Base-by-base conservation (phyloP, 2,888 invertebrate genomes). In the Alloscopus bannaensis region DNA sequence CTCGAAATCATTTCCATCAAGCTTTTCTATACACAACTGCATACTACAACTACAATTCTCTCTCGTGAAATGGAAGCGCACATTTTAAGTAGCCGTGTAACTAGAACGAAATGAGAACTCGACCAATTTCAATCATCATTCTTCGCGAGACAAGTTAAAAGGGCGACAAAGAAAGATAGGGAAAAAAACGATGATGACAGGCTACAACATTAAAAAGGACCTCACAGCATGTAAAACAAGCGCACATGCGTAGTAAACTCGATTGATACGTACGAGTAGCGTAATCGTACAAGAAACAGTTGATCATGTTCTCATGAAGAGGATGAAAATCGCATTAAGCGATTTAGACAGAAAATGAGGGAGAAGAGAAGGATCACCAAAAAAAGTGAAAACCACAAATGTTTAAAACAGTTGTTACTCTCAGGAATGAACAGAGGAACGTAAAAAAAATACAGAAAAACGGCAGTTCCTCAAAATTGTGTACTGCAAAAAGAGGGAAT, bases 301-400 rank as follows among this genome's bases (percentile, higher is more conserved):
- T 78, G 78, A 78, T 64, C 40, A 65, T 50, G 22, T 78, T 78
- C 78, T 78, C 78, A 78, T 65, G 24, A 65, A 64, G 40, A 20
- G 22, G n/a, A 55, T 31, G 31, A 18, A 45, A 22, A 55, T 55
- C 28, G 55, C 55, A 50, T 22, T 24, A 42, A n/a, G 20, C 18
- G 31, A 59, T 59, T 18, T n/a, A n/a, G n/a, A n/a, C n/a, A n/a
- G n/a, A 59, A 16, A 26, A 57, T 28, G 11, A 26, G 13, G 24
- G 29, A 22, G 20, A 57, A 13, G 18, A 47, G 4, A 24, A n/a
- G n/a, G 40, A 62, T 40, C 40, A 36, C 40, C 40, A 47, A 66
- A 78, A 75, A 70, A 78, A 78, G 70, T 78, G 78, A 78, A 78
- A 78, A 78, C 78, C 78, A 70, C 78, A 78, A 70, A 78, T 70